Conservation (phyloP, 2,888 invertebrate genomes). For the Lydus trimaculatus region DNA sequence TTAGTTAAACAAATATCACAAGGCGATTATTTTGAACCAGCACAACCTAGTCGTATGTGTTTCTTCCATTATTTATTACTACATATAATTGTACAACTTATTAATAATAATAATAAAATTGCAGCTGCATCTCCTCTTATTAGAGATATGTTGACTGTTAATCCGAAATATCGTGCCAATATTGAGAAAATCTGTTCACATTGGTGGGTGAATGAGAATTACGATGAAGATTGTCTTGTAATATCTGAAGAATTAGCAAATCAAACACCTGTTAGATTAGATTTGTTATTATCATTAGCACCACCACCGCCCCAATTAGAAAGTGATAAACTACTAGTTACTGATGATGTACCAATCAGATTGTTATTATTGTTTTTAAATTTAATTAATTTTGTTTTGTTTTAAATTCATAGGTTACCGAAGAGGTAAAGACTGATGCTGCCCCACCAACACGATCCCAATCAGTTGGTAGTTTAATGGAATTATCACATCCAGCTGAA, state of each 20-base stretch:
- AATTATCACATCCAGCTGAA: constrained; percentile 73
- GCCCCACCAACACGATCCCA: constrained; percentile 64
- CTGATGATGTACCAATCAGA: constrained; percentile 60
- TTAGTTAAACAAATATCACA: constrained; percentile 96
- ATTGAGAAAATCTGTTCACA: constrained; percentile 95
- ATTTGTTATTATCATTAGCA: constrained; percentile 83
- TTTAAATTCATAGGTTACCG: constrained; percentile 40
- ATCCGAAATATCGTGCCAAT: constrained; percentile 86
- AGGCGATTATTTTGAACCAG: constrained; percentile 97
- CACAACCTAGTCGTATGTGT: constrained; percentile 88
- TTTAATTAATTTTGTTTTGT: constrained; percentile 10
- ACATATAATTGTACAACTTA: too few species aligned
- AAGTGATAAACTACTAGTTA: constrained; percentile 76
- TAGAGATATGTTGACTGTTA: constrained; percentile 92
- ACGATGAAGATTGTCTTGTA: constrained; percentile 81
- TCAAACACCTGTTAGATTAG: constrained; percentile 88
- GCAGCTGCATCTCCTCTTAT: constrained; percentile 93
- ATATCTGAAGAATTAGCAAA: constrained; percentile 88
- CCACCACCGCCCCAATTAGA: constrained; percentile 79
- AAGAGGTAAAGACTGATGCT: constrained; percentile 55
- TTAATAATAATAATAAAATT: constrained; percentile 45
- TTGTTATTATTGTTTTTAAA: constrained; percentile 11
- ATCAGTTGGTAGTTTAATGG: constrained; percentile 78
- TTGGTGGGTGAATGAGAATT: constrained; percentile 95
- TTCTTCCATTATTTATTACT: too few species aligned